These are phyloP conservation scores for Amia ocellicauda DNA, from an alignment of 2,113 vertebrate genomes.

Conservation along the genomic window DNA sequence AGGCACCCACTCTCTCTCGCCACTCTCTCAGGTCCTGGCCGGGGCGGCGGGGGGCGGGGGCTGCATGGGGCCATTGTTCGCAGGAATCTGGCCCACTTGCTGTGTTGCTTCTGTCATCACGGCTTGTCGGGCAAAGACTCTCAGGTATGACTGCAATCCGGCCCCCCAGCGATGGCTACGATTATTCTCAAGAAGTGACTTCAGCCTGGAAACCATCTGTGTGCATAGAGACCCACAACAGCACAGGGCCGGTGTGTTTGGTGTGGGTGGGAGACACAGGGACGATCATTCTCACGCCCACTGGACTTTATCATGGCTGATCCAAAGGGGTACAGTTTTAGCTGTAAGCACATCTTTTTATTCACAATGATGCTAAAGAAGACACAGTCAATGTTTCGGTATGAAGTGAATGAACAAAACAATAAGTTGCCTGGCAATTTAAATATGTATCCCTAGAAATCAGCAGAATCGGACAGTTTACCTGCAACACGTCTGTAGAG, in stretches of 20 bases:
- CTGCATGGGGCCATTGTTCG: constrained; percentile 41
- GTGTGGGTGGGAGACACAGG: no score
- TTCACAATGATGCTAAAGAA: no score
- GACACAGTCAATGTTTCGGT: no score
- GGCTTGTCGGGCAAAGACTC: constrained; percentile 41
- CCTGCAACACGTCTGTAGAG: no score
- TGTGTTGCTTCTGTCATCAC: constrained; percentile 41
- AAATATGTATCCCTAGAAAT: no score
- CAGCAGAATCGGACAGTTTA: no score
- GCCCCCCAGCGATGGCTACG: background rate
- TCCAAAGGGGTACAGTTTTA: no score
- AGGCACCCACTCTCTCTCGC: constrained; percentile 31
- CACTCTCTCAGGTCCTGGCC: constrained; percentile 28
- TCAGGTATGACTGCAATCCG: constrained; percentile 35
- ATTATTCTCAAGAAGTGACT: constrained; percentile 4
- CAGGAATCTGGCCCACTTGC: constrained; percentile 28
- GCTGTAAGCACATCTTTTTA: no score
- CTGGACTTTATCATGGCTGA: no score
- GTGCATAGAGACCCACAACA: background rate
- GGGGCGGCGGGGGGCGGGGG: constrained; percentile 28
- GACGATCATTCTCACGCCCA: no score
- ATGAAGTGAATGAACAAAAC: no score
- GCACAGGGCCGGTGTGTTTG: background rate
- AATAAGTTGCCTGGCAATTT: no score
- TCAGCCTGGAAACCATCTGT: background rate